Base-by-base conservation (phyloP, 2,113 vertebrate species). In the Mobula hypostoma region DNA sequence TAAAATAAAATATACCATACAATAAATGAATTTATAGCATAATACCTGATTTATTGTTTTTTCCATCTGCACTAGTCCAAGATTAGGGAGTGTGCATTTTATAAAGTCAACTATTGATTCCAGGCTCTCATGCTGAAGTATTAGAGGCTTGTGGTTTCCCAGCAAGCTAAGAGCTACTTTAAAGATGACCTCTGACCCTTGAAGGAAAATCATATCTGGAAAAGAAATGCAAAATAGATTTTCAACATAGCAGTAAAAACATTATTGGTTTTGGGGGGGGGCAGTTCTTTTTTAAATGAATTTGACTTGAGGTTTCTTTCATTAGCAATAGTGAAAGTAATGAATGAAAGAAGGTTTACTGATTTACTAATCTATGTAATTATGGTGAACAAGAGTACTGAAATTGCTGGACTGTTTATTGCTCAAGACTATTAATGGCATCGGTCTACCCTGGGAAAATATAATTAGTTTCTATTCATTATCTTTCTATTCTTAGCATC, bases 61-160 rank as follows among this genome's bases (percentile, higher is more conserved):
- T 95, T 99, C 98, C 98, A 99, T 99, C 95, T 99, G 98, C 94
- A 99, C 98, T 95, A 99, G 96, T 88, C 98, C 98, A 95, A 99
- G 95, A 95, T 98, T 99, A 95, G 98, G 98, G 0, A 99, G 97
- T 21, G 97, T 98, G 95, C 96, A 98, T 96, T 99, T 99, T 95
- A 99, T 98, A 95, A 99, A 99, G 95, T 99, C 98, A 95, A 99
- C 98, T 91, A 99, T 98, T 80, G 98, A 98, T 97, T 99, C 98
- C 95, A 99, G 96, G 96, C 97, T 98, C 94, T 99, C 98, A 7
- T 99, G 98, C 94, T 99, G 98, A 94, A 99, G 97, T 96, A 99
- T 99, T 96, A 99, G 97, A 94, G 98, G 98, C 94, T 99, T 99
- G 95, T 99, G 98, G 95, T 98, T 98, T 94, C 98, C 98, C 95